Percentiles rank a stretch among this genome's conserved stretches.
Evolutionary conservation across 23 tunicate species (phyloP).

Genomic region (Clavelina lepadiformis): DNA sequence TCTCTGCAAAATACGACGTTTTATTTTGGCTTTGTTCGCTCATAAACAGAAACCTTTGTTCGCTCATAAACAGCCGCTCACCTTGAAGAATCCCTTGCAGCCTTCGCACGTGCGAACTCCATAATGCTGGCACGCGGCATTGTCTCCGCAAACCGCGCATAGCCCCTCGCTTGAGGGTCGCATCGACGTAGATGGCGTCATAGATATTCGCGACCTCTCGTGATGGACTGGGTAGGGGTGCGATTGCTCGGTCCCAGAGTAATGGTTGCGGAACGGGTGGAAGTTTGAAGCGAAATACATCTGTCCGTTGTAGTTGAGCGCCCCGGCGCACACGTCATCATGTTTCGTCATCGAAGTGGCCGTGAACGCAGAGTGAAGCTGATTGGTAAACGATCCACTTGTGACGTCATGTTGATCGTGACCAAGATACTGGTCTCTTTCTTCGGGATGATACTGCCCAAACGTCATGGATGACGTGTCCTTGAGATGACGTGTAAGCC

Average conservation of each 20-base stretch:
- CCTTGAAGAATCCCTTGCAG: constrained; percentile 99
- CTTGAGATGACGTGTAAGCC: constrained; percentile 25
- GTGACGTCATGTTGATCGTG: constrained; percentile 18
- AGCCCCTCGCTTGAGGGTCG: constrained; percentile 87
- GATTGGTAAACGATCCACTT: constrained; percentile 10
- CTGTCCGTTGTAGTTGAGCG: constrained; percentile 47
- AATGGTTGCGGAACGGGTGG: constrained; percentile 37
- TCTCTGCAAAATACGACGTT: constrained; percentile 76
- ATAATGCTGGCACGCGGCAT: constrained; percentile 98
- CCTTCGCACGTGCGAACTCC: constrained; percentile 99
- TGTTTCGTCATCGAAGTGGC: constrained; percentile 27
- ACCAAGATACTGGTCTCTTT: constrained; percentile 24
- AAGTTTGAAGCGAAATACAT: constrained; percentile 47
- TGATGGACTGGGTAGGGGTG: constrained; percentile 36
- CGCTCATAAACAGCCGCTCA: constrained; percentile 11
- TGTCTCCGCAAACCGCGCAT: constrained; percentile 98
- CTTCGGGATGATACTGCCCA: constrained; percentile 25
- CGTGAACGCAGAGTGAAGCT: constrained; percentile 18
- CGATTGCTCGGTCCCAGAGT: constrained; percentile 30
- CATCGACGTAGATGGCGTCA: constrained; percentile 14
- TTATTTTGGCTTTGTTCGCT: no score
- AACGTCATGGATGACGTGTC: constrained; percentile 27
- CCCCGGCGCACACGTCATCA: constrained; percentile 20
- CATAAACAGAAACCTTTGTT: background rate
- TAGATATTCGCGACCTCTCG: constrained; percentile 4